Evolutionary conservation across 2,113 vertebrate genomes (phyloP).

Genomic region (Cathartes aura): DNA sequence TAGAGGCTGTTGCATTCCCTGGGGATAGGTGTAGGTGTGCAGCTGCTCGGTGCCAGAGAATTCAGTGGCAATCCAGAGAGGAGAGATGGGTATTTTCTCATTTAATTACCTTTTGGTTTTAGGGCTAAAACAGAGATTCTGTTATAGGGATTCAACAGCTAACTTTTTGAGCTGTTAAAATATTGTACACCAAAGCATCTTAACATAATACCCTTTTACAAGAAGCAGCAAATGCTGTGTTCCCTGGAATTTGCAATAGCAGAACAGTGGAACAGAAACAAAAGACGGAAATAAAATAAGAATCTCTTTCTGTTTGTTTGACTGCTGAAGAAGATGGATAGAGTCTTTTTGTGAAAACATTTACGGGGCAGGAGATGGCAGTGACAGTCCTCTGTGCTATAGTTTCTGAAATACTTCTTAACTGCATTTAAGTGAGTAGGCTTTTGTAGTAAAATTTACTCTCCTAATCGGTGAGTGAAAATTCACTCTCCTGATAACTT

Average conservation of each 20-base stretch:
- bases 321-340: not conserved
- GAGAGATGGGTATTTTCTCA: not conserved
- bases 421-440: not conserved
- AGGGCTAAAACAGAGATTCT: not conserved
- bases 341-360: not conserved
- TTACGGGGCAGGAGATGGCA: not conserved
- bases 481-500: fast-evolving
- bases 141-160: not conserved
- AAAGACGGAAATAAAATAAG: not conserved
- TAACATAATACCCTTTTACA: not conserved
- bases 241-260: not conserved
- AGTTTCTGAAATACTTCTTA: not conserved
- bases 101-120: not conserved
- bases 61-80: not conserved
- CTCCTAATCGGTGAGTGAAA: not conserved
- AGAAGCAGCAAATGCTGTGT: not conserved
- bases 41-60: not conserved
- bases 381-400: not conserved
- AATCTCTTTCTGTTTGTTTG: not conserved
- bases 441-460: not conserved
- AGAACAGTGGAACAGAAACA: not conserved
- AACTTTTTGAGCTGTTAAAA: not conserved
- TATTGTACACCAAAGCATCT: not conserved
- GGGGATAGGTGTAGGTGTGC: not conserved
- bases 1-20: not conserved